Evolutionary conservation across 1,140 invertebrate genomes (phyloP).

Genomic region (Lucilia cuprina): DNA sequence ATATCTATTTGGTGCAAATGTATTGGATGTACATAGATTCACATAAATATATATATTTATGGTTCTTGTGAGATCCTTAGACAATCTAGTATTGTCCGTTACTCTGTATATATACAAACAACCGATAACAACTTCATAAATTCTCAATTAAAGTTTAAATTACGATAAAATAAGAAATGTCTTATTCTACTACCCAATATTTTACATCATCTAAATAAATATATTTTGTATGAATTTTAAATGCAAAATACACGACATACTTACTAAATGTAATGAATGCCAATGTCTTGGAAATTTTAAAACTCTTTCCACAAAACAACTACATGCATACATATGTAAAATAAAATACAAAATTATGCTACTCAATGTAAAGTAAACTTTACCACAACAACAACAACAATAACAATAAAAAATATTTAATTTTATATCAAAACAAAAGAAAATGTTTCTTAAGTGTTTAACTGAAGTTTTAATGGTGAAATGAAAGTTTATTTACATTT

Average conservation of each 20-base stretch:
- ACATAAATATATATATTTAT: too few relatives aligned
- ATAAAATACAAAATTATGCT: background rate
- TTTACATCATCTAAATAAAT: background rate
- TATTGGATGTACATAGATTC: too few relatives aligned
- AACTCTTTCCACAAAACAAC: background rate
- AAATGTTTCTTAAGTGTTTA: slow-evolving; percentile 3
- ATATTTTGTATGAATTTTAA: background rate
- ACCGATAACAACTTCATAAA: too few relatives aligned
- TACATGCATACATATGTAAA: too few relatives aligned
- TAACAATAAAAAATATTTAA: background rate
- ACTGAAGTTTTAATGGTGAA: slow-evolving; percentile 11
- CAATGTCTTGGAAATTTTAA: background rate
- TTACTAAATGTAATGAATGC: background rate
- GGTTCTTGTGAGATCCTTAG: too few relatives aligned
- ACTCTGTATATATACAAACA: too few relatives aligned
- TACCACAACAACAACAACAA: background rate
- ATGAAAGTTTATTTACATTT: slow-evolving; percentile 8
- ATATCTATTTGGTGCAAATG: too few relatives aligned
- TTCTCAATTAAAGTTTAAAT: background rate
- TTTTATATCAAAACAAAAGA: background rate
- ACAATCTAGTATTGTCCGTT: too few relatives aligned
- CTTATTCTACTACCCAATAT: background rate
- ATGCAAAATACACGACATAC: background rate
- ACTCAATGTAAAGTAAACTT: background rate
- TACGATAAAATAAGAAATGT: background rate